These are phyloP conservation scores for Drosophila santomea DNA, from an alignment of 1,140 invertebrate genomes.

Conservation along the genomic window DNA sequence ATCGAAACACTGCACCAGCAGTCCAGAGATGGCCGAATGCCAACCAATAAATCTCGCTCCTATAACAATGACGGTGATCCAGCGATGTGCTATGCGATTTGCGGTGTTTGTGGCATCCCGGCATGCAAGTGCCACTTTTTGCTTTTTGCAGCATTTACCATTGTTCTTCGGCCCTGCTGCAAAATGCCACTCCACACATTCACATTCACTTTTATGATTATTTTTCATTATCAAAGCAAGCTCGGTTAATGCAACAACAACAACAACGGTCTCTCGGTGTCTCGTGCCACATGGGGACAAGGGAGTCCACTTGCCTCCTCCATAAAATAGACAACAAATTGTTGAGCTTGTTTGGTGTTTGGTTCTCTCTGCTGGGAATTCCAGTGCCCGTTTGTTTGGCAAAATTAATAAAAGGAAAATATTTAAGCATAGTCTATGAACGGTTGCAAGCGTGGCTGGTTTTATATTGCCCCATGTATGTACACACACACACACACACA, in stretches of 20 bases:
- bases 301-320: not conserved
- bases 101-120: slow-evolving; percentile 4
- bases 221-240: slow-evolving; percentile 65
- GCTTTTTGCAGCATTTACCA: slow-evolving; percentile 27
- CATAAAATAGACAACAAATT: slow-evolving; percentile 65
- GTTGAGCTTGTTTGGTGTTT: slow-evolving; percentile 58
- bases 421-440: slow-evolving; percentile 58
- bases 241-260: slow-evolving; percentile 40
- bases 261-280: no score
- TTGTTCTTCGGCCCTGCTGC: slow-evolving; percentile 16
- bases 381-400: slow-evolving; percentile 12
- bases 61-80: slow-evolving; percentile 36
- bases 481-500: no score
- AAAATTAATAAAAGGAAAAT: slow-evolving; percentile 77
- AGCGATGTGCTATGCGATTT: not conserved
- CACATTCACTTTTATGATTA: slow-evolving; percentile 59
- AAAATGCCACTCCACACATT: not conserved
- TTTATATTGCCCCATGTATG: slow-evolving; percentile 29
- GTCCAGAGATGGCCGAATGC: slow-evolving; percentile 16
- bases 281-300: slow-evolving; percentile 24
- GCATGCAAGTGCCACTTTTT: slow-evolving; percentile 36
- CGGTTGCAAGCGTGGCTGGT: not conserved
- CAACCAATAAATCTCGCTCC: slow-evolving; percentile 40
- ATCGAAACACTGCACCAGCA: not conserved
- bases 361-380: slow-evolving; percentile 29